A percentile compares a stretch with the other conserved stretches of the same genome.
Evolutionary conservation across 2,888 invertebrate genomes (phyloP).

Genomic region (Cancer borealis): DNA sequence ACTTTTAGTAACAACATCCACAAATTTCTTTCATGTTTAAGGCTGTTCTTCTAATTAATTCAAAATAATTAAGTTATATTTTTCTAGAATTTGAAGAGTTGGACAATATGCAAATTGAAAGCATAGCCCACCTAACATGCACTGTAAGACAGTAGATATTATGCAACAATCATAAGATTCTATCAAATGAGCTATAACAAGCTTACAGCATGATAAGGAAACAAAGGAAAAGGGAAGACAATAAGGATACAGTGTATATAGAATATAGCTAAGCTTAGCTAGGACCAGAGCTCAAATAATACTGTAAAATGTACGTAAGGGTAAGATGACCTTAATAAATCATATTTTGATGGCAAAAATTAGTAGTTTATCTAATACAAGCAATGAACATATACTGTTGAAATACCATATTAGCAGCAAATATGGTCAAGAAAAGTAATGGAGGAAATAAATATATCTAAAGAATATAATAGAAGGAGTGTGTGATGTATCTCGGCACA

Average conservation of each 20-base stretch:
- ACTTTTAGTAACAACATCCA: not conserved
- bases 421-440: constrained; percentile 47
- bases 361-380: constrained; percentile 1
- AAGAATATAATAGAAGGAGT: not conserved
- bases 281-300: constrained; percentile 67
- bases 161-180: not conserved
- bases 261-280: constrained; percentile 11
- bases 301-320: not conserved
- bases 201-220: not conserved
- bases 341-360: constrained; percentile 24
- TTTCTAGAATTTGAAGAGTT: not conserved
- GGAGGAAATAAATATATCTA: not conserved
- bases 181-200: not conserved
- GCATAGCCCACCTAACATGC: not conserved
- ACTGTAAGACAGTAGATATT: not conserved
- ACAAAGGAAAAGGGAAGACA: not conserved
- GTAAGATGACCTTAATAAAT: not conserved
- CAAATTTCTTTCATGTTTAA: not conserved
- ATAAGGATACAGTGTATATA: constrained; percentile 18
- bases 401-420: constrained; percentile 46
- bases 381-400: constrained; percentile 13
- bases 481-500: not conserved
- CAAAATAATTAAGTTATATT: not conserved
- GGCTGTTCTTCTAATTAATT: not conserved
- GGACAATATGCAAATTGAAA: constrained; percentile 1